phyloP scores from a whole-genome alignment of 2,888 invertebrate genomes.

The Baccha elongata region DNA sequence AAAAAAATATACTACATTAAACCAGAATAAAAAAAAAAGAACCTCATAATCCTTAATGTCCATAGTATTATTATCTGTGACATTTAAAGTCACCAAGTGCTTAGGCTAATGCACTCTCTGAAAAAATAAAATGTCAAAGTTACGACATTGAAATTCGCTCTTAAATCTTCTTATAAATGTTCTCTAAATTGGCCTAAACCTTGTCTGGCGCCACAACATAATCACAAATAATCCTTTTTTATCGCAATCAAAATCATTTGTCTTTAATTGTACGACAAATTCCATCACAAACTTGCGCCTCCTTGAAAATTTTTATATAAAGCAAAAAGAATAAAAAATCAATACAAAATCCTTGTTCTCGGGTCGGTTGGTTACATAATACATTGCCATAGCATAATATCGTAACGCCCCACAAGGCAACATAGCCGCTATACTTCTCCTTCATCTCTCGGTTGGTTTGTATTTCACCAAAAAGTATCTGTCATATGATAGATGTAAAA shows the following conservation, averaged over 20 bases:
- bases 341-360: slow-evolving; percentile 32
- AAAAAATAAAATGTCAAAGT: not conserved
- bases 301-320: not conserved
- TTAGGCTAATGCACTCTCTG: slow-evolving; percentile 1
- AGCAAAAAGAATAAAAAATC: slow-evolving; percentile 29
- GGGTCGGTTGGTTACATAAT: not conserved
- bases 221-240: slow-evolving; percentile 41
- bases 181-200: slow-evolving; percentile 5
- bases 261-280: slow-evolving; percentile 30
- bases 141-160: slow-evolving; percentile 6
- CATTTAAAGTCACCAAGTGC: slow-evolving; percentile 15
- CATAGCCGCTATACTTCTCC: slow-evolving; percentile 1
- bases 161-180: not conserved
- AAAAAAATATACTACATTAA: no score
- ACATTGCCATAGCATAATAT: slow-evolving; percentile 2
- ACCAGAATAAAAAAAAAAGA: no score
- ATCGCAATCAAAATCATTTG: slow-evolving; percentile 35
- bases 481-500: slow-evolving; percentile 17
- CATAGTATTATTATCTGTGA: slow-evolving; percentile 11
- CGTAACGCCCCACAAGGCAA: slow-evolving; percentile 27
- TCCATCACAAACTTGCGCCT: slow-evolving; percentile 21
- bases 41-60: not conserved
- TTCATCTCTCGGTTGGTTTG: slow-evolving; percentile 9
- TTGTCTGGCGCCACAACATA: slow-evolving; percentile 59
- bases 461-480: no score